Conservation (phyloP, 2,797 vertebrate species). For the Babyrousa celebensis region DNA sequence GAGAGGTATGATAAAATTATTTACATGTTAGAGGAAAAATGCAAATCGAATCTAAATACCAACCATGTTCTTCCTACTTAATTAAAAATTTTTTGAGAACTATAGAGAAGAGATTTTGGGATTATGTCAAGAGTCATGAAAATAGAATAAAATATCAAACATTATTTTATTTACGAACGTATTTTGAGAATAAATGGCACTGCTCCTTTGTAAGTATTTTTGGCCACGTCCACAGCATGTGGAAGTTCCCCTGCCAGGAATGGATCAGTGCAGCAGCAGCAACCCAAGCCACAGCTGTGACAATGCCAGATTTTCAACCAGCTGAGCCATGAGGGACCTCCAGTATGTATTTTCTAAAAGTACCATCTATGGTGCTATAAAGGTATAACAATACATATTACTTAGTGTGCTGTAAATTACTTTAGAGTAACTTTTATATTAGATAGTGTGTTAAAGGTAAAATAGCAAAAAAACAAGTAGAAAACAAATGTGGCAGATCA, state of each 20-base stretch:
- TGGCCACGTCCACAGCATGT: neutral
- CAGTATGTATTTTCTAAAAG: neutral
- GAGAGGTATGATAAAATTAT: conserved; percentile 64
- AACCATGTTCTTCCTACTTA: neutral
- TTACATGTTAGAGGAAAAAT: conserved; percentile 73
- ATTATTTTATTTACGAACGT: conserved; percentile 39
- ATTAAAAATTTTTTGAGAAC: conserved; percentile 47
- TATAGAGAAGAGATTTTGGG: neutral
- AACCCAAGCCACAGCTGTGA: no score
- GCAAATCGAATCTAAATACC: neutral
- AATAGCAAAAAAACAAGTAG: neutral
- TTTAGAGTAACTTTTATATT: conserved; percentile 24
- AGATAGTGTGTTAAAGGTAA: neutral
- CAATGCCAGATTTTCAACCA: no score
- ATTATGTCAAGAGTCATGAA: neutral
- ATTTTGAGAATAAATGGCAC: conserved; percentile 52
- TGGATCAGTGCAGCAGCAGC: no score
- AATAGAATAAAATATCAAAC: conserved; percentile 24
- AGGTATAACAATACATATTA: neutral
- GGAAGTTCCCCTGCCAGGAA: no score
- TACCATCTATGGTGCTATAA: neutral
- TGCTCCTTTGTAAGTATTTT: neutral
- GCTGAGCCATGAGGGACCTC: no score
- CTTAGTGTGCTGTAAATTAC: neutral
- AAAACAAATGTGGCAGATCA: neutral